Evolutionary conservation across 2,113 vertebrate species (phyloP).

Genomic region (Oxyruncus cristatus): DNA sequence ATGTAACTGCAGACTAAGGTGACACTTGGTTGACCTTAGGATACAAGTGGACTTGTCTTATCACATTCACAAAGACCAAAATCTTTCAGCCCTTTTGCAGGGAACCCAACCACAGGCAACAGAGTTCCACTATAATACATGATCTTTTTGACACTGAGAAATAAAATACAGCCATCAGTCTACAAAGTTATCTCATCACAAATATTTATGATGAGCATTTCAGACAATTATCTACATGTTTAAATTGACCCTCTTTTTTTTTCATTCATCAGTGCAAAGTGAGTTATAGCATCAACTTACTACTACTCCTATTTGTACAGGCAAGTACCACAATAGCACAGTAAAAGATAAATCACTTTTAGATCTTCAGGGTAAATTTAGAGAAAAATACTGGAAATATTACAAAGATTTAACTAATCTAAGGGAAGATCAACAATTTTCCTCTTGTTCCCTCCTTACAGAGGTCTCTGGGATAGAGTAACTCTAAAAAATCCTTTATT

Average conservation of each 20-base stretch:
- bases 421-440: neutral
- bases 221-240: neutral
- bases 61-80: neutral
- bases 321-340: neutral
- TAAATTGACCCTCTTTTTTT: neutral
- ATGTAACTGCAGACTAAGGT: constrained; percentile 4
- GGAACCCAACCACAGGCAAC: neutral
- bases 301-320: neutral
- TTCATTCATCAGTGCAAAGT: neutral
- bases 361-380: neutral
- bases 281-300: neutral
- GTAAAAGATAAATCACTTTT: neutral
- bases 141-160: neutral
- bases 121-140: neutral
- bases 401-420: neutral
- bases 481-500: neutral
- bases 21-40: constrained; percentile 38
- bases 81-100: neutral
- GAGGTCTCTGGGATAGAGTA: neutral
- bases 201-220: neutral
- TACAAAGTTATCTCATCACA: neutral
- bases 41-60: neutral
- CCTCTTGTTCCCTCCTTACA: neutral
- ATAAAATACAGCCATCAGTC: neutral
- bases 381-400: neutral